phyloP scores from a whole-genome alignment of 2,113 vertebrate species.

The Podilymbus podiceps region DNA sequence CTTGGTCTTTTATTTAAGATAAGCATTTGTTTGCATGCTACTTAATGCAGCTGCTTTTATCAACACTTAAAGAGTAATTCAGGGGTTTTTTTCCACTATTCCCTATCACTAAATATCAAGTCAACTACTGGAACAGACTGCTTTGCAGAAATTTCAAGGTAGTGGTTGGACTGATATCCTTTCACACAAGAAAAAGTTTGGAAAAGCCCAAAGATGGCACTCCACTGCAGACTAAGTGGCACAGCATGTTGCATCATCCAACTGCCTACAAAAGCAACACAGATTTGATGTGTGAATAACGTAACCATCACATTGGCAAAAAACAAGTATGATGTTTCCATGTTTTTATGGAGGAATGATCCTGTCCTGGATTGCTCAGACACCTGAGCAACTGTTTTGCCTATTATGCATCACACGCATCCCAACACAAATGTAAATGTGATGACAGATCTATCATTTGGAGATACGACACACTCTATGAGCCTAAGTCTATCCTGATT shows the following conservation, averaged over 20 bases:
- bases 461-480: background rate
- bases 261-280: background rate
- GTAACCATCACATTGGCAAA: background rate
- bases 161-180: background rate
- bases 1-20: background rate
- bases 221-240: background rate
- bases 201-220: background rate
- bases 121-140: background rate
- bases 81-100: background rate
- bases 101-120: background rate
- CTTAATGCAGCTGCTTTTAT: background rate
- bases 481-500: background rate
- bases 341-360: background rate
- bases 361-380: background rate
- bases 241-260: background rate
- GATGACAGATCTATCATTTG: background rate
- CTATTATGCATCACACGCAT: background rate
- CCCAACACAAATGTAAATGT: background rate
- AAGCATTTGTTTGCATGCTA: background rate
- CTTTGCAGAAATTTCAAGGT: background rate
- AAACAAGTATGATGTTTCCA: background rate
- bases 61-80: background rate
- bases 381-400: background rate
- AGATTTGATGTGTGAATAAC: background rate
- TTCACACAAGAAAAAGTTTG: background rate